These are phyloP conservation scores for Martes flavigula DNA, from an alignment of 2,797 vertebrate genomes.

Conservation along the genomic window DNA sequence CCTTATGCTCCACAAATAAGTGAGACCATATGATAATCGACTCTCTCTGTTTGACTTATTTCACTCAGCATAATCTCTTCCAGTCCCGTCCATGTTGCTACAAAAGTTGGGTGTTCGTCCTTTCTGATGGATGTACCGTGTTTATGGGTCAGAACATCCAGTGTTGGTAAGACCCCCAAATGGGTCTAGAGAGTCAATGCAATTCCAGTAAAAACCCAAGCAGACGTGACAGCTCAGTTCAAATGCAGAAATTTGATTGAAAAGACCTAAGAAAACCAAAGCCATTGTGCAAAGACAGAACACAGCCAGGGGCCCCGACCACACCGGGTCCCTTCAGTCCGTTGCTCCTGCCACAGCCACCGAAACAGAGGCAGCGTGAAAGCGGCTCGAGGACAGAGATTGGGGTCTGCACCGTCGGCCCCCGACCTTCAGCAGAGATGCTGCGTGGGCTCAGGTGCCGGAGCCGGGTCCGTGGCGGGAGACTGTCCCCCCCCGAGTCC, in stretches of 20 bases:
- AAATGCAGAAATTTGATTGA: background rate
- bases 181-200: background rate
- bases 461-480: background rate
- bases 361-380: background rate
- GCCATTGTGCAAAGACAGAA: background rate
- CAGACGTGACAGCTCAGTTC: background rate
- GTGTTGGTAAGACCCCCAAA: background rate
- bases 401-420: background rate
- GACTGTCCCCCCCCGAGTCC: background rate
- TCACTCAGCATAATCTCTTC: no score
- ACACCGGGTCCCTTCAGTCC: background rate
- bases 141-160: background rate
- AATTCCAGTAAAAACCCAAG: background rate
- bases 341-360: no score
- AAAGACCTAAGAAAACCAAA: background rate
- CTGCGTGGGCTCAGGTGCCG: background rate
- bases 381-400: background rate
- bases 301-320: background rate
- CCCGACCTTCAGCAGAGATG: background rate
- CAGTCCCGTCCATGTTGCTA: no score
- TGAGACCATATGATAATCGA: no score
- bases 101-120: no score
- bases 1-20: no score
- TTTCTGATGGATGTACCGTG: background rate
- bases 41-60: no score